Percentiles rank a stretch among this genome's conserved stretches.
Conservation (phyloP, 1,140 invertebrate genomes). For the Drosophila takahashii region DNA sequence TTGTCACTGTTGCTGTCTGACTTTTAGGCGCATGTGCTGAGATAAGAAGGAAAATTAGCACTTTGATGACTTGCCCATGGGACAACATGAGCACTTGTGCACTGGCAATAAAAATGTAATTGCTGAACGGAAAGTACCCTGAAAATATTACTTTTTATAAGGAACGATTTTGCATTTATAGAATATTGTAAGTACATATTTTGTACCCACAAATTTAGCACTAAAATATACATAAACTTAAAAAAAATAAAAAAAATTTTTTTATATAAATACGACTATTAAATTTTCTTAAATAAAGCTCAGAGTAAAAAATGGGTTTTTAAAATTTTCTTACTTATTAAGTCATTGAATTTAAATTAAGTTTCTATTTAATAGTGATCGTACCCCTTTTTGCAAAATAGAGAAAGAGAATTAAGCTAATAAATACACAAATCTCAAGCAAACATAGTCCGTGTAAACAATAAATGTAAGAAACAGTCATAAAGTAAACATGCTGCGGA, state of each 20-base stretch:
- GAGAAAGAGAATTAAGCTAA: background rate
- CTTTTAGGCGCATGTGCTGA: constrained; percentile 49
- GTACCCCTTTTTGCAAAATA: background rate
- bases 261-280: no score
- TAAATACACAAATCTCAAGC: constrained; percentile 35
- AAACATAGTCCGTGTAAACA: constrained; percentile 45
- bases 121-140: constrained; percentile 6
- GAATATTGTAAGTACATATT: background rate
- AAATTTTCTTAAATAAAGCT: no score
- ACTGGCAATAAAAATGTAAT: constrained; percentile 12
- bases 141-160: background rate
- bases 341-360: no score
- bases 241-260: no score
- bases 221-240: no score
- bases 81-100: constrained; percentile 21
- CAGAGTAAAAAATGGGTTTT: no score
- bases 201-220: no score
- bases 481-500: constrained; percentile 53
- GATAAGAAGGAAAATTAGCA: constrained; percentile 73
- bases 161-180: background rate
- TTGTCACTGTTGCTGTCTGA: constrained; percentile 29
- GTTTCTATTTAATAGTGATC: background rate
- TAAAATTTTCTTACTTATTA: no score
- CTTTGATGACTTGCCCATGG: constrained; percentile 39
- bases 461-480: constrained; percentile 40